Evolutionary conservation across 2,113 vertebrate genomes (phyloP), one percentile per base, ranked within the genome.

Genomic region (Quiscalus mexicanus): DNA sequence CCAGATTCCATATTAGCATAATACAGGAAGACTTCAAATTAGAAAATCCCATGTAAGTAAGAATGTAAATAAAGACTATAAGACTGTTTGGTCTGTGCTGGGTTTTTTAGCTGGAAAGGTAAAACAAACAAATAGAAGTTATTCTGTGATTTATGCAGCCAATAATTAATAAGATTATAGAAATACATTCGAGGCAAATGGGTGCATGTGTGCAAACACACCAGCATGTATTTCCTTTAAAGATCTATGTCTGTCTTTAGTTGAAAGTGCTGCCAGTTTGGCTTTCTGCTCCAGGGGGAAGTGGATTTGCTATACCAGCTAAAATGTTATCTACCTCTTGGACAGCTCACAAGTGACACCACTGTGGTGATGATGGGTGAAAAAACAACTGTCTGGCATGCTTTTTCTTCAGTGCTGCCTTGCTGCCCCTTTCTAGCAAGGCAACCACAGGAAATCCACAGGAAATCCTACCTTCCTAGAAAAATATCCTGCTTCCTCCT

Each of bases 401-500:
- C 19, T 76, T 81, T 81, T 79, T 27, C 70, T 80, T 58, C 49
- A 53, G 6, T 20, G 42, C 37, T 75, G 47, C 77, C 70, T 84
- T 84, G 49, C 84, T 85, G 55, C 25, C 35, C 45, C 39, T 86
- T 92, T 84, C 78, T 77, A 85, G 74, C 1, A 19, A 69, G 81
- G 67, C 35, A 1, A 85, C 78, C 69, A 44, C 93, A 89, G 91
- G 82, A 91, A 95, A 95, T 69, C 81, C 80, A 81, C 81, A 91
- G 92, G 94, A 96, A 94, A 94, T 96, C 78, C 63, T 73, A 5
- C 49, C 91, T 95, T 94, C 89, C 91, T 90, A 80, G 93, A 85
- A 89, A 93, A 96, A 96, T 87, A 95, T 88, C 87, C 93, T 88
- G 45, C 75, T 96, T 96, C 89, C 90, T 96, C 45, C 55, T 74